Base-by-base conservation (phyloP, 2,888 invertebrate species). In the Ichneumon xanthorius region DNA sequence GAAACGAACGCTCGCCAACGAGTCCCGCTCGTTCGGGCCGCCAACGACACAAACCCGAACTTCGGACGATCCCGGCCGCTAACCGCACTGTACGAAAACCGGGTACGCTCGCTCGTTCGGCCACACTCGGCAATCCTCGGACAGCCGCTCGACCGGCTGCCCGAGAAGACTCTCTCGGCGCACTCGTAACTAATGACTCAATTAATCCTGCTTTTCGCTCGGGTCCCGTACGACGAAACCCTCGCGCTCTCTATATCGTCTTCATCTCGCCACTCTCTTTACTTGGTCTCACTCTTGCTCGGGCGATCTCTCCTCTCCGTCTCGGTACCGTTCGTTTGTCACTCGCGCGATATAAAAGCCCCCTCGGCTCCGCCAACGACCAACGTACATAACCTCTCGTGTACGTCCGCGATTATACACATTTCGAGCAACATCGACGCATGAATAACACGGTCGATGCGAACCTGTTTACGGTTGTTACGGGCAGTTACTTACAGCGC, bases 101-200 rank as follows among this genome's bases (percentile, higher is more conserved):
- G 58, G 75, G 50, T 45, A 67, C 37, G 72, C 14, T 19, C 48
- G 14, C 14, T 19, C 11, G 58, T 63, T 77, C 83, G 76, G 26
- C 48, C 33, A 33, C 30, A 22, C 45, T 86, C 83, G 86, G 83
- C 61, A 45, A 40, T 22, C 33, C 76, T 80, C 82, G 85, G 79
- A 68, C 55, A 2, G 53, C 55, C 61, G 81, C 80, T 73, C 72
- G 58, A 65, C 50, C 55, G 75, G 30, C 67, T 48, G 73, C 67
- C 68, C 71, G 68, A 11, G 68, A 45, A 45, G 45, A 45, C n/a
- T 50, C 72, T 30, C 76, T 86, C 79, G 82, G 79, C 86, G 81
- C 87, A 87, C 86, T 84, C 85, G 87, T 86, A 86, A 88, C 88
- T 88, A 88, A 88, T 88, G 87, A 88, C 88, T 88, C 87, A 88